Percentiles rank a stretch among this genome's conserved stretches.
These are phyloP conservation scores for Sebastes variabilis DNA, from an alignment of 2,797 vertebrate species.

Conservation along the genomic window DNA sequence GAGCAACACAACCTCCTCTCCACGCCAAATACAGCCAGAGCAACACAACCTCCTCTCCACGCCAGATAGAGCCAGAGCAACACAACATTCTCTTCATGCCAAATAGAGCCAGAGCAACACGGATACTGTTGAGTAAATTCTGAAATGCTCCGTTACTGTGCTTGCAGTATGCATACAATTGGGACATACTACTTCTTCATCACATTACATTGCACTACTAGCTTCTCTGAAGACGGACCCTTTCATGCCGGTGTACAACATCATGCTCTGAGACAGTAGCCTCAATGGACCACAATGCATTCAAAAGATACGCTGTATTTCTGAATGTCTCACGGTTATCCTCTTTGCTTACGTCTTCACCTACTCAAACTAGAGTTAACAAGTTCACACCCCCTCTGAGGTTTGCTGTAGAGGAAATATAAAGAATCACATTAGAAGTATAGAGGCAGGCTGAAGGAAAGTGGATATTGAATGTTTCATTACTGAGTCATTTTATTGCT, in stretches of 20 bases:
- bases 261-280: neutral
- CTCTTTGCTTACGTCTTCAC: neutral
- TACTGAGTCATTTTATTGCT: neutral
- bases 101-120: too few relatives aligned
- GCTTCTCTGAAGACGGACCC: neutral
- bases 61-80: too few relatives aligned
- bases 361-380: neutral
- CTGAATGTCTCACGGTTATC: neutral
- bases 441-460: neutral
- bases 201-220: neutral
- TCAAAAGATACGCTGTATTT: too few relatives aligned
- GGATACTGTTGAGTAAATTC: too few relatives aligned
- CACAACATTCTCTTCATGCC: too few relatives aligned
- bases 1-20: too few relatives aligned
- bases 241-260: neutral
- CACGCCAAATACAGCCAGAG: too few relatives aligned
- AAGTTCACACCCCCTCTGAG: neutral
- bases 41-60: too few relatives aligned
- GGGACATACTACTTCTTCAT: too few relatives aligned
- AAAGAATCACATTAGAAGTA: neutral
- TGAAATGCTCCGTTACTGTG: too few relatives aligned
- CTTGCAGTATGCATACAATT: too few relatives aligned
- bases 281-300: too few relatives aligned
- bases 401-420: neutral
- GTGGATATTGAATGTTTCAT: neutral